Evolutionary conservation across 2,113 vertebrate genomes (phyloP).

Genomic region (Oreotrochilus melanogaster): DNA sequence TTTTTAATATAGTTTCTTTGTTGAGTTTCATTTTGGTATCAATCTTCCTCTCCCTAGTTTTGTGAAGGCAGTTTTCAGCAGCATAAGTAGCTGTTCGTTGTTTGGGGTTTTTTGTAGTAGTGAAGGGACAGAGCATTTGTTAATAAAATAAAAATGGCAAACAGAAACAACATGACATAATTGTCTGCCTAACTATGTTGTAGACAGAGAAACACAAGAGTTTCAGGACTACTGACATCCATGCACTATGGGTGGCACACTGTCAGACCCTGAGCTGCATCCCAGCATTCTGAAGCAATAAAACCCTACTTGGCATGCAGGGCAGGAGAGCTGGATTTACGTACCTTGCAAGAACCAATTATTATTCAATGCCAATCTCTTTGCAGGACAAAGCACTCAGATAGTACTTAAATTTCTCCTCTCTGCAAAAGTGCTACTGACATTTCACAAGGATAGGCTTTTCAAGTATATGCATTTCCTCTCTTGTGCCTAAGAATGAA

Average conservation of each 20-base stretch:
- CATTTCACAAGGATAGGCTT: constrained; percentile 2
- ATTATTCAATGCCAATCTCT: constrained; percentile 19
- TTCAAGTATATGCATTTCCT: background rate
- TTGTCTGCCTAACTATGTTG: background rate
- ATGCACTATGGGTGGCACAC: rapidly evolving
- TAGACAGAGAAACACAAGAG: background rate
- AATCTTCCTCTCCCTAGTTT: background rate
- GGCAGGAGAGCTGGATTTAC: background rate
- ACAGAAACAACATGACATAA: background rate
- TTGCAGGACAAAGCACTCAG: constrained; percentile 15
- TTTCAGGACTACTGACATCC: background rate
- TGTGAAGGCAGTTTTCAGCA: background rate
- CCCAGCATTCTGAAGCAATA: background rate
- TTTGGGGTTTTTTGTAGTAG: background rate
- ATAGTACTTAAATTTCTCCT: background rate
- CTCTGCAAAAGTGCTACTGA: background rate
- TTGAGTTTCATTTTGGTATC: background rate
- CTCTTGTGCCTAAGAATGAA: constrained; percentile 19
- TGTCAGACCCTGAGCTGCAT: background rate
- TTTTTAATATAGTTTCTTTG: background rate
- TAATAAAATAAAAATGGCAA: background rate
- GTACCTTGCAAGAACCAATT: constrained; percentile 15
- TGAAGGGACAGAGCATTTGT: background rate
- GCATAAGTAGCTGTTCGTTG: background rate
- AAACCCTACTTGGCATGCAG: background rate